Base-by-base conservation (phyloP, 2,797 vertebrate species). In the Xenentodon cancila region DNA sequence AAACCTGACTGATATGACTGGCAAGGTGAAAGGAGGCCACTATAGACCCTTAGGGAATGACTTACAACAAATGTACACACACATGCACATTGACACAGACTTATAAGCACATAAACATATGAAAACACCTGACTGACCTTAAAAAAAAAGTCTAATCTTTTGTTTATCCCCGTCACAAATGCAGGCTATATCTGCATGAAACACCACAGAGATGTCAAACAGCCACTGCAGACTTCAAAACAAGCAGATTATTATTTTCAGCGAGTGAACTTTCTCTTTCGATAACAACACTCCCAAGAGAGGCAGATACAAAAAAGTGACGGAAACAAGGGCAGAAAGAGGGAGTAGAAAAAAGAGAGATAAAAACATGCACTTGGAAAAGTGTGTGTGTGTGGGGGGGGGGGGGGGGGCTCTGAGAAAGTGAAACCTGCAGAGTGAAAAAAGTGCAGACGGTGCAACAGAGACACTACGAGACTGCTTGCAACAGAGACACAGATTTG, bases 1-100 rank as follows among this genome's bases (percentile, higher is more conserved):
- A 88, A 84, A 86, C 88, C 86, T 88, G 78, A 82, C 82, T 83
- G 84, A 90, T 88, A 81, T 91, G 90, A 91, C 88, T 92, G 91
- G 91, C 91, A 89, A 90, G 86, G 87, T 89, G 86, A 91, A 85
- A 88, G 84, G 73, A 70, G 77, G 81, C 82, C 82, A 80, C 53
- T 59, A 62, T 59, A 72, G 43, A 74, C 75, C 86, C 80, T 72
- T 16, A 63, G 58, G 82, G 79, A 53, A 15, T 57, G 61, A 78
- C 45, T 70, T 73, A 72, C 49, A 71, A 73, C 65, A 77, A 18
- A 71, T 43, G 55, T 53, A 64, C 32, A 62, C 32, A 62, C 60
- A 61, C 53, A 47, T 57, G 44, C 25, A 69, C 46, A 71, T 46
- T 72, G 48, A 71, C 62, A 76, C 30, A 30, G 30, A 30, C 30